These are phyloP conservation scores for Drosophila yakuba DNA, from an alignment of 1,140 invertebrate genomes.

Conservation along the genomic window DNA sequence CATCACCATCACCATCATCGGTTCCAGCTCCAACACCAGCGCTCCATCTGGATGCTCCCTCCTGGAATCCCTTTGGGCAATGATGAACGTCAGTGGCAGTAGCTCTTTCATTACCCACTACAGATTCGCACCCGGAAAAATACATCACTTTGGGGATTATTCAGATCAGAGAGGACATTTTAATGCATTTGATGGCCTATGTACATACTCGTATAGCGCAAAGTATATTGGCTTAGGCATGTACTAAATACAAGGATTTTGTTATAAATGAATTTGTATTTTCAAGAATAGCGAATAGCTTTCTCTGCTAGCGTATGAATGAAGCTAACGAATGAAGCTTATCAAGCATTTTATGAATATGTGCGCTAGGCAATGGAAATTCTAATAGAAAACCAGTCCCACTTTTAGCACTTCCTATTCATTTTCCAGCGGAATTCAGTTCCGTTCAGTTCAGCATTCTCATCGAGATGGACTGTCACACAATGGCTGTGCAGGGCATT, in stretches of 20 bases:
- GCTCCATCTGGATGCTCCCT: background rate
- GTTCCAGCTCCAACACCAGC: background rate
- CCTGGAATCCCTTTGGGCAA: background rate
- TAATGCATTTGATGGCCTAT: too few relatives aligned
- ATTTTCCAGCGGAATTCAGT: background rate
- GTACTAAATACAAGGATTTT: too few relatives aligned
- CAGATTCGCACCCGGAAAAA: background rate
- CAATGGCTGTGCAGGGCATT: conserved; percentile 29
- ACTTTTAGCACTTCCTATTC: background rate
- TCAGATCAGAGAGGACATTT: background rate
- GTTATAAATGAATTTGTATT: too few relatives aligned
- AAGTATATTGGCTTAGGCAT: too few relatives aligned
- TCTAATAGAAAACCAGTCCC: too few relatives aligned
- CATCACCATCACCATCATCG: background rate
- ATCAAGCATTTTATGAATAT: too few relatives aligned
- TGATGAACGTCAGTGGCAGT: conserved; percentile 12
- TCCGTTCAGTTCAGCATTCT: too few relatives aligned
- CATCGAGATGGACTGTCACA: background rate
- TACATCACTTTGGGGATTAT: background rate
- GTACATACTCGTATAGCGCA: too few relatives aligned
- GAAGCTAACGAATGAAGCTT: too few relatives aligned
- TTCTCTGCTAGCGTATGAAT: too few relatives aligned
- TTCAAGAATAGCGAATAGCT: too few relatives aligned
- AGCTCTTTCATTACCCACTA: background rate
- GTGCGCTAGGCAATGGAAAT: too few relatives aligned